Conservation (phyloP, 2,888 invertebrate species). For the Sesamia inferens region DNA sequence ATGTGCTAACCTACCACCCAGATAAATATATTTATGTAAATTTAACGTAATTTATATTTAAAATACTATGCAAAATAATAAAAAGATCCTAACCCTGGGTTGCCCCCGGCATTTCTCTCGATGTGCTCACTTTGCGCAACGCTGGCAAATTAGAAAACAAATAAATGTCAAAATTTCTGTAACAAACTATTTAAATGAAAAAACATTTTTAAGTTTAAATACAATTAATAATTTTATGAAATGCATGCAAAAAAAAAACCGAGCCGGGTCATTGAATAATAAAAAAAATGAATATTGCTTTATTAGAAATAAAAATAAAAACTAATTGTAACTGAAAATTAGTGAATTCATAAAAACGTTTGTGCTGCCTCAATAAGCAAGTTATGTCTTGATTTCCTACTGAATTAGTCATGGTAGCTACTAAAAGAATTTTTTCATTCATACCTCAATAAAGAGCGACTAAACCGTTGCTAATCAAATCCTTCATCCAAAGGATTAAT, state of each 20-base stretch:
- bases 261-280: not conserved
- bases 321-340: not conserved
- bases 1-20: not conserved
- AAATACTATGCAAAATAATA: constrained; percentile 48
- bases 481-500: not conserved
- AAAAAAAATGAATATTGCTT: not conserved
- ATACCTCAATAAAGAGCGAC: not conserved
- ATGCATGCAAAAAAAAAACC: constrained; percentile 34
- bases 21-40: not conserved
- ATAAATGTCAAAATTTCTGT: constrained; percentile 46
- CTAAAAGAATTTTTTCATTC: not conserved
- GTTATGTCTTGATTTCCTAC: constrained; percentile 3
- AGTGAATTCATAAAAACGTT: not conserved
- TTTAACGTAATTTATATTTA: not conserved
- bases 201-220: constrained; percentile 28
- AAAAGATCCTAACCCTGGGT: constrained; percentile 54
- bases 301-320: not conserved
- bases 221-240: not conserved
- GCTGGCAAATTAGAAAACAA: constrained; percentile 55
- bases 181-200: constrained; percentile 51
- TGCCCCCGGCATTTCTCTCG: constrained; percentile 60
- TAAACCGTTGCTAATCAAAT: not conserved
- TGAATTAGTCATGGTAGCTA: not conserved
- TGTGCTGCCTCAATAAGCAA: not conserved
- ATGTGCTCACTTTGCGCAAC: constrained; percentile 60